These are phyloP conservation scores for Drosophila suzukii DNA, from an alignment of 1,140 invertebrate genomes.

Conservation along the genomic window DNA sequence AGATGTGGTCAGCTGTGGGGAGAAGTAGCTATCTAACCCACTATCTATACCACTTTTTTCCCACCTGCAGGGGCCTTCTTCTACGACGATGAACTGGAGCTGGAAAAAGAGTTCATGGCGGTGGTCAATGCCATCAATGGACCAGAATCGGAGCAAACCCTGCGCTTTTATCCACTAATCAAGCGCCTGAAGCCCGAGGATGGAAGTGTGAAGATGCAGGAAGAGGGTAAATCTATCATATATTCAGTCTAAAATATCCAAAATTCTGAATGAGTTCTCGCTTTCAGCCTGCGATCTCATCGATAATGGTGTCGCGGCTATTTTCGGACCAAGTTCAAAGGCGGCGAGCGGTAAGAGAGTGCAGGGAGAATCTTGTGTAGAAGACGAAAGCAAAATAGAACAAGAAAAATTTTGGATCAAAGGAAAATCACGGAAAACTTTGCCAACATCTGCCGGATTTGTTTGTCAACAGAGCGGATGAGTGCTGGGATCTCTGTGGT, in stretches of 20 bases:
- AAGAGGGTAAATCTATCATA: conserved; percentile 49
- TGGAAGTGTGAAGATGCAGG: conserved; percentile 64
- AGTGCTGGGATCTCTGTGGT: background rate
- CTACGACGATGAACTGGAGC: conserved; percentile 81
- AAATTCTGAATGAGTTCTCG: conserved; percentile 10
- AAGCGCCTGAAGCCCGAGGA: conserved; percentile 58
- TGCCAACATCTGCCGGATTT: conserved; percentile 10
- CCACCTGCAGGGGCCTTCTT: conserved; percentile 84
- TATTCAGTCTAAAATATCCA: background rate
- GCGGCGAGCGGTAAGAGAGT: conserved; percentile 85
- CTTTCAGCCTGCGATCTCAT: conserved; percentile 86
- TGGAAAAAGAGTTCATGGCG: conserved; percentile 83
- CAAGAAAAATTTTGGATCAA: background rate
- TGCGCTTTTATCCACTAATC: conserved; percentile 46
- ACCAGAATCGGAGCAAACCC: conserved; percentile 47
- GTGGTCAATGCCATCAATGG: conserved; percentile 83
- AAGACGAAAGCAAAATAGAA: conserved; percentile 64
- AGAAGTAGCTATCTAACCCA: background rate
- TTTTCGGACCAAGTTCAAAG: conserved; percentile 90
- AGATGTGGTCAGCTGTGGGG: conserved; percentile 3
- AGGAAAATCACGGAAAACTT: conserved; percentile 7
- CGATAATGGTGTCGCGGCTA: conserved; percentile 89
- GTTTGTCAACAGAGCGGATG: conserved; percentile 55
- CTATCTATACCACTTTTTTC: background rate
- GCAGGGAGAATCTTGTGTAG: conserved; percentile 49